Percentiles rank a stretch among this genome's conserved stretches.
Evolutionary conservation across 2,888 invertebrate species (phyloP).

Genomic region (Megastigmus dorsalis): DNA sequence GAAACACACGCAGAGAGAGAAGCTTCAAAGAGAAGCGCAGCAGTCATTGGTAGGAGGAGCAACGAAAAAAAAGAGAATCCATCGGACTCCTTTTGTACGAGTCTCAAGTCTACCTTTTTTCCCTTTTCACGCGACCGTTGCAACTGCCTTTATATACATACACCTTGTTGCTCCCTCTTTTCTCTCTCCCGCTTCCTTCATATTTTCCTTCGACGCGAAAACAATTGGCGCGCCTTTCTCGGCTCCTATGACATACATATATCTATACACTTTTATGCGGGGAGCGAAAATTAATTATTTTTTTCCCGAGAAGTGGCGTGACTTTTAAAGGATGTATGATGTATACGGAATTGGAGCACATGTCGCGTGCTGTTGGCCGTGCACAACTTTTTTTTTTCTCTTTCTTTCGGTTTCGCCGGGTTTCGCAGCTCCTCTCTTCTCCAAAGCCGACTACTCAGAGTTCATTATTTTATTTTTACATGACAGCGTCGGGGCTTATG

Average conservation of each 20-base stretch:
- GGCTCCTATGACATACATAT: too few relatives aligned
- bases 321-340: background rate
- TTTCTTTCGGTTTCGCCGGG: background rate
- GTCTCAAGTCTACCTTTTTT: too few relatives aligned
- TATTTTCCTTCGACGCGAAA: too few relatives aligned
- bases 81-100: background rate
- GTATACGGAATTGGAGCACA: background rate
- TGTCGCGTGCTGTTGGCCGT: background rate
- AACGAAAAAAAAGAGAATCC: background rate
- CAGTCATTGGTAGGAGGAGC: too few relatives aligned
- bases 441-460: too few relatives aligned
- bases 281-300: conserved; percentile 20
- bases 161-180: background rate
- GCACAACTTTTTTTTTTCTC: background rate
- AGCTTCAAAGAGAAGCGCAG: conserved; percentile 22
- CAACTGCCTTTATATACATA: background rate
- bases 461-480: background rate
- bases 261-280: background rate
- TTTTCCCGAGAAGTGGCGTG: conserved; percentile 7
- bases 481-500: background rate
- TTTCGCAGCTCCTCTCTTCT: too few relatives aligned
- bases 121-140: background rate
- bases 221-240: too few relatives aligned
- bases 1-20: background rate
- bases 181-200: background rate